Conservation (phyloP, 2,113 vertebrate genomes). For the Pseudorectes ferrugineus region DNA sequence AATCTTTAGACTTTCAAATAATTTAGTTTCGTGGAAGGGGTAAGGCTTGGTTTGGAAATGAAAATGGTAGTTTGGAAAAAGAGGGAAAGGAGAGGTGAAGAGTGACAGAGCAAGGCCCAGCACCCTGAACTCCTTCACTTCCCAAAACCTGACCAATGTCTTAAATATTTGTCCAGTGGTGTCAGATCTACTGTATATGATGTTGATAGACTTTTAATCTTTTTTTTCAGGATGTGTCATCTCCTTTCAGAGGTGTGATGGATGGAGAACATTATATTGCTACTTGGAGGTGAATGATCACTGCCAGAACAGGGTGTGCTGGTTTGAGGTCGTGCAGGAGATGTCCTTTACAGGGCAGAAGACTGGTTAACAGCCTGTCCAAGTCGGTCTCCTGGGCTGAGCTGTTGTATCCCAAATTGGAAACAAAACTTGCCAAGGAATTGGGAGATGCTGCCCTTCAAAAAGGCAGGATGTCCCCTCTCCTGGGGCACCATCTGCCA, state of each 20-base stretch:
- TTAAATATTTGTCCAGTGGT: background rate
- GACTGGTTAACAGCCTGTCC: background rate
- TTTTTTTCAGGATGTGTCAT: background rate
- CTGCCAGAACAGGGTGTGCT: background rate
- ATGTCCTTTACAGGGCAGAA: background rate
- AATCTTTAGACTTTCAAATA: conserved; percentile 70
- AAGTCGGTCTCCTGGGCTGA: background rate
- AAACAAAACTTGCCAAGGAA: background rate
- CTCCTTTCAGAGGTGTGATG: background rate
- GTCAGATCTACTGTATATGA: background rate
- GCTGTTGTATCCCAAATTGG: background rate
- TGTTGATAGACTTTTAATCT: background rate
- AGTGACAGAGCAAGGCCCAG: background rate
- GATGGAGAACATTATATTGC: background rate
- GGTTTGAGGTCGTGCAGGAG: background rate
- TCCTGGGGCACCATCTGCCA: background rate
- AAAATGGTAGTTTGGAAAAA: background rate
- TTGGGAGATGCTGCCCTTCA: background rate
- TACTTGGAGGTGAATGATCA: background rate
- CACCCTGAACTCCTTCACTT: background rate
- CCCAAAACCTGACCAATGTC: background rate
- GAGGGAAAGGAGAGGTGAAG: background rate
- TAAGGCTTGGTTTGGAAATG: conserved; percentile 14
- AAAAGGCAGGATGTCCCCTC: background rate
- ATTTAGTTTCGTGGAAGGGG: conserved; percentile 70